Base-by-base conservation (phyloP, 2,797 vertebrate genomes). In the Girardinus metallicus region DNA sequence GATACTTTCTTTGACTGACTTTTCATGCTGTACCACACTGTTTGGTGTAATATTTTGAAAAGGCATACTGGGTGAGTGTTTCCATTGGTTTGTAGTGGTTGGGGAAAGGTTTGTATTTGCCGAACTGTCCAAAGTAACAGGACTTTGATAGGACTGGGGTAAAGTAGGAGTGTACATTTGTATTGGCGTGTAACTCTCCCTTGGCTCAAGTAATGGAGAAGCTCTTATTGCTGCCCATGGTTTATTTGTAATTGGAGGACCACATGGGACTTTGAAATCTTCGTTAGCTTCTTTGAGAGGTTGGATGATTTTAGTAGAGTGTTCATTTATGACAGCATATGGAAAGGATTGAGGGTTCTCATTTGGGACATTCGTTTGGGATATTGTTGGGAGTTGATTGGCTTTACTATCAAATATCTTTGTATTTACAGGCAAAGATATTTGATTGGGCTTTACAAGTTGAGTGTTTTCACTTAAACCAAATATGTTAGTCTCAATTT, bases 201-300 rank as follows among this genome's bases (percentile, higher is more conserved):
- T 88, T 84, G 71, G 74, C 26, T 89, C 81, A 26, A 77, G 82
- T 44, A 89, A 16, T 76, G 89, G 89, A 18, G 87, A 89, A 26
- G 77, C 73, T 90, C 83, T 87, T 39, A 77, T 78, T 74, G 72
- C 13, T 18, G 34, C 13, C 83, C 84, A 80, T 47, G 77, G 57
- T 84, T 81, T 90, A 72, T n/a, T 76, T 82, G 73, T 70, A 79
- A 53, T 47, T 15, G 51, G 57, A 64, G 85, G 76, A 41, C 64
- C 87, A 43, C 57, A 31, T 31, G 29, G 78, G 46, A 18, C 39
- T 85, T 87, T 90, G 39, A 79, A 53, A n/a, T 82, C 72, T 80
- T 46, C 85, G 9, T 43, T 53, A 11, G 77, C 11, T 77, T 88
- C 83, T 73, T 57, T 71, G 44, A 80, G 0, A 23, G 77, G 39